Evolutionary conservation across 2,888 invertebrate genomes (phyloP), one percentile per base, ranked within the genome.

Genomic region (Copidosoma aretas): DNA sequence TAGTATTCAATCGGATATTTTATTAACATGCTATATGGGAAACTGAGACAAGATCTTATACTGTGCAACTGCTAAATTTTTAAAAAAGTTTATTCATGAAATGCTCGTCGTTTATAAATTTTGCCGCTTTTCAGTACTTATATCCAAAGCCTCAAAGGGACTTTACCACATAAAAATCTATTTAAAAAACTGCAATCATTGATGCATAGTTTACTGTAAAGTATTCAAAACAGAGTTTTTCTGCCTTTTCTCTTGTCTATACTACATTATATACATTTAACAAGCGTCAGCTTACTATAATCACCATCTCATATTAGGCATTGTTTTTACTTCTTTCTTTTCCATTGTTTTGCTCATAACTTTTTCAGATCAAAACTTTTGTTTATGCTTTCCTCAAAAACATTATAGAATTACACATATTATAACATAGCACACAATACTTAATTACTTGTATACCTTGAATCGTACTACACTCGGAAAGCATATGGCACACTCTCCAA

Each of bases 211-310:
- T 32, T 61, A 39, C 49, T 60, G 52, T 65, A 60, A 71, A 62
- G 22, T 68, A 63, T 59, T 65, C 64, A 68, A 60, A 54, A 61
- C 14, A 61, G 24, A 65, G 51, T 61, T 67, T 53, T 62, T 68
- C 62, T 65, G 68, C 54, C 56, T 54, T 73, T 74, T 75, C 77
- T 81, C 56, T 54, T 73, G 75, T 75, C 78, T 81, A 81, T 81
- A 77, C 80, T 82, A 82, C 80, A 80, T 76, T 82, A 82, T 82
- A 77, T 82, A 82, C 82, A 82, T 76, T 76, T 76, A 79, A 76
- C 78, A 79, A 81, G 77, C 78, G 77, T 77, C 74, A 76, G 72
- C 32, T 73, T 73, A 75, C 69, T 71, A 65, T 70, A 64, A 71
- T 75, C 68, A 64, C 67, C 62, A 64, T 68, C 62, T 70, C 49